A percentile compares a stretch with the other conserved stretches of the same genome.
phyloP scores from a whole-genome alignment of 2,113 vertebrate genomes.

The Melanerpes aurifrons region DNA sequence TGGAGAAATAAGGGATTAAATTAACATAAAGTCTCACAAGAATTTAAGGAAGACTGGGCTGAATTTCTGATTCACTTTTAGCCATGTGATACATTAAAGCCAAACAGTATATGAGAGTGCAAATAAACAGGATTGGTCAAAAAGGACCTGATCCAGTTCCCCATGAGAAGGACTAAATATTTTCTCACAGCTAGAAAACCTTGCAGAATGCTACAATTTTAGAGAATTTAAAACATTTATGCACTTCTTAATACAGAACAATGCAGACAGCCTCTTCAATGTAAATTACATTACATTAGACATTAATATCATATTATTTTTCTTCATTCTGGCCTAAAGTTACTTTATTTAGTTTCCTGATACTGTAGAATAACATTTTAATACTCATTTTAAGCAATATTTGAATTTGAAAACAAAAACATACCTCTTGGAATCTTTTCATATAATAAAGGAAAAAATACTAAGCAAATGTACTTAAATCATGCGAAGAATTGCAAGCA shows the following conservation, averaged over 20 bases:
- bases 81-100: background rate
- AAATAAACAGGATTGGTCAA: background rate
- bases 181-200: background rate
- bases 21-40: background rate
- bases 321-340: background rate
- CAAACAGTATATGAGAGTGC: background rate
- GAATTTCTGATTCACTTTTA: background rate
- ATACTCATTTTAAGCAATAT: background rate
- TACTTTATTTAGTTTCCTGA: background rate
- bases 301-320: background rate
- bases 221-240: background rate
- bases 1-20: conserved; percentile 31
- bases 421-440: background rate
- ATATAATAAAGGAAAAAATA: background rate
- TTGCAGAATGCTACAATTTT: background rate
- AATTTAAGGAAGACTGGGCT: background rate
- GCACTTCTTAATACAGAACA: background rate
- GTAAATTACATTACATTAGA: background rate
- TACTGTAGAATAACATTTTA: background rate
- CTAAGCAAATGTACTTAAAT: background rate
- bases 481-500: background rate
- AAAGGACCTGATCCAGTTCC: background rate
- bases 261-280: background rate
- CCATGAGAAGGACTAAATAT: background rate
- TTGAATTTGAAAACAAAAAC: background rate